Evolutionary conservation across 2,888 invertebrate genomes (phyloP).

Genomic region (Cephus nigrinus): DNA sequence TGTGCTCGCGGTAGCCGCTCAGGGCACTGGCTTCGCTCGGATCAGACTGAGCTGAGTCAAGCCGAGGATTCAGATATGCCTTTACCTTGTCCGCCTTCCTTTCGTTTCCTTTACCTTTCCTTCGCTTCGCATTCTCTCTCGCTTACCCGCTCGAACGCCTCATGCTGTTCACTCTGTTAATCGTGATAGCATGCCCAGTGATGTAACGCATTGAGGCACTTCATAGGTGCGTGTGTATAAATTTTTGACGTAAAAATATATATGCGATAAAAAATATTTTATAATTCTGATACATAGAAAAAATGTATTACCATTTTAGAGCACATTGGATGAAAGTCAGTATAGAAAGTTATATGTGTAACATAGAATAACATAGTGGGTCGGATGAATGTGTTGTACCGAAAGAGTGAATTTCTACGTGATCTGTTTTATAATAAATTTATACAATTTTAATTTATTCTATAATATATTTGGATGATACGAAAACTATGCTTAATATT

Average conservation of each 20-base stretch:
- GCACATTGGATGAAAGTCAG: not conserved
- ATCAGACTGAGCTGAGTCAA: conserved; percentile 9
- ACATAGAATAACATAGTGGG: no score
- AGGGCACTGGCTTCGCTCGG: conserved; percentile 7
- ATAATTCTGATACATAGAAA: not conserved
- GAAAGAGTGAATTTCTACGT: not conserved
- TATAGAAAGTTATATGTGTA: not conserved
- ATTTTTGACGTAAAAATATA: not conserved
- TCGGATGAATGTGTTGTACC: not conserved
- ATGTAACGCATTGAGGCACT: conserved; percentile 19
- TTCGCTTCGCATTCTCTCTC: conserved; percentile 38
- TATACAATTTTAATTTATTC: not conserved
- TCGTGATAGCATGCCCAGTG: conserved; percentile 48
- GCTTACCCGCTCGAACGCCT: conserved; percentile 29
- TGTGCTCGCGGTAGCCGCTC: not conserved
- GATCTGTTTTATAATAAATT: not conserved
- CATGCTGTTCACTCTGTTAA: conserved; percentile 45
- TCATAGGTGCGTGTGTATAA: not conserved
- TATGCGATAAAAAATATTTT: no score
- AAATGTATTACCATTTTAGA: not conserved
- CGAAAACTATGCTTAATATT: not conserved
- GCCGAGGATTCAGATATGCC: conserved; percentile 28
- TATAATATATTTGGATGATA: not conserved
- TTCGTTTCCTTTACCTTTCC: conserved; percentile 30
- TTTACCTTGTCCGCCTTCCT: conserved; percentile 49